phyloP scores from a whole-genome alignment of 2,888 invertebrate genomes.

The Drosophila prolongata region DNA sequence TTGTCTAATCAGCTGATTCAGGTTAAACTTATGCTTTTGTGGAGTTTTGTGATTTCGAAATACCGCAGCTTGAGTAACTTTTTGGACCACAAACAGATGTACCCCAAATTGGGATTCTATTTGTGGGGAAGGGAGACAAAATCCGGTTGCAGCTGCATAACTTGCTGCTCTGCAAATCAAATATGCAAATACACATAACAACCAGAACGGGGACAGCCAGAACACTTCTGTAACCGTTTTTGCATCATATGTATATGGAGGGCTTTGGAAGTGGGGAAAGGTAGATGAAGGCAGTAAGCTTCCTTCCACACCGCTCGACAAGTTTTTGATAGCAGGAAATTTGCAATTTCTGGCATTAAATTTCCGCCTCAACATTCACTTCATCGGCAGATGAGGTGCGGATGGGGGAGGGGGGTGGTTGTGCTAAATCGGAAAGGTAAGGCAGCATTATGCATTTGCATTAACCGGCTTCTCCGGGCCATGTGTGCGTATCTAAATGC shows the following conservation, averaged over 20 bases:
- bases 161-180: slow-evolving; percentile 54
- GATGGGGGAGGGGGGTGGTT: no score
- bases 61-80: background rate
- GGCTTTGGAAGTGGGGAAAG: background rate
- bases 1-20: no score
- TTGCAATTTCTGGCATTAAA: slow-evolving; percentile 76
- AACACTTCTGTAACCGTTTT: slow-evolving; percentile 29
- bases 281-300: slow-evolving; percentile 3
- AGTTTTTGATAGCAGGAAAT: slow-evolving; percentile 73
- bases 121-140: slow-evolving; percentile 4
- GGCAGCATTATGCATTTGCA: slow-evolving; percentile 31
- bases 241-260: slow-evolving; percentile 1
- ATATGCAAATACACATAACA: slow-evolving; percentile 60
- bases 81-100: slow-evolving; percentile 7
- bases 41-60: background rate
- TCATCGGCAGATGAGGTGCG: slow-evolving; percentile 10
- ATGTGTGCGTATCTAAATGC: slow-evolving; percentile 18
- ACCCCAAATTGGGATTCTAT: background rate
- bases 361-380: slow-evolving; percentile 61
- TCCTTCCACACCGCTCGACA: slow-evolving; percentile 29
- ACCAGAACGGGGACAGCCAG: slow-evolving; percentile 7
- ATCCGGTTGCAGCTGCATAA: slow-evolving; percentile 28
- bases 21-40: no score
- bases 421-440: background rate
- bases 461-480: slow-evolving; percentile 11